Conservation (phyloP, 1,140 invertebrate genomes). For the Zaprionus davidi region DNA sequence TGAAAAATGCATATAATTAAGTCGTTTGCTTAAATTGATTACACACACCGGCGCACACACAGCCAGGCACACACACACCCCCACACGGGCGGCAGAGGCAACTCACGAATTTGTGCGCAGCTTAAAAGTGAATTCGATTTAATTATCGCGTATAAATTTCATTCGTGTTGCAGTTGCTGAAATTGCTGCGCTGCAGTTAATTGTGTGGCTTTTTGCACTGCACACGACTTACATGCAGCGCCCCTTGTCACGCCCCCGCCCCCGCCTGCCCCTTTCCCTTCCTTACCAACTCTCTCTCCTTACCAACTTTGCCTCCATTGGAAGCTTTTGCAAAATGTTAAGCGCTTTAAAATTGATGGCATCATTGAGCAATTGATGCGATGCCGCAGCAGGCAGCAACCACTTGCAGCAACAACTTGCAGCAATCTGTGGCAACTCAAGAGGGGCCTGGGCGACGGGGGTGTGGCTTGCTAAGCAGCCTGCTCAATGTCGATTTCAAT, state of each 20-base stretch:
- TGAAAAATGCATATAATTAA: slow-evolving; percentile 62
- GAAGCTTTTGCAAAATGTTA: slow-evolving; percentile 27
- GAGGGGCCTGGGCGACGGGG: background rate
- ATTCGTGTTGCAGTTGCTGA: slow-evolving; percentile 39
- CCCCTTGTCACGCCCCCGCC: too few species aligned
- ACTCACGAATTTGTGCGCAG: slow-evolving; percentile 54
- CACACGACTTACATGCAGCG: slow-evolving; percentile 15
- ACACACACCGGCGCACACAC: slow-evolving; percentile 39
- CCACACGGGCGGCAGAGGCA: too few species aligned
- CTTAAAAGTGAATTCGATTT: slow-evolving; percentile 78
- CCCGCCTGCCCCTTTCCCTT: background rate
- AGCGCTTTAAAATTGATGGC: slow-evolving; percentile 42
- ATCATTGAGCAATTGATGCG: slow-evolving; percentile 30
- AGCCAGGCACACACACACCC: background rate
- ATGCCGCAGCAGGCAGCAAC: background rate
- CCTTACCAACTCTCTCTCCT: background rate
- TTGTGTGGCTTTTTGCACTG: slow-evolving; percentile 58
- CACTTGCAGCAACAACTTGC: background rate
- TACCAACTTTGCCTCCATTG: background rate
- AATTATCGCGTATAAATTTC: slow-evolving; percentile 77
- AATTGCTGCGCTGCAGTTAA: slow-evolving; percentile 55
- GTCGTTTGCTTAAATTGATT: slow-evolving; percentile 63
- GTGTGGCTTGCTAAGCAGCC: background rate
- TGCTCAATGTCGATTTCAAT: slow-evolving; percentile 2
- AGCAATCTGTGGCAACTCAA: background rate